phyloP scores from a whole-genome alignment of 2,797 vertebrate genomes.

The Simalia tracyae region DNA sequence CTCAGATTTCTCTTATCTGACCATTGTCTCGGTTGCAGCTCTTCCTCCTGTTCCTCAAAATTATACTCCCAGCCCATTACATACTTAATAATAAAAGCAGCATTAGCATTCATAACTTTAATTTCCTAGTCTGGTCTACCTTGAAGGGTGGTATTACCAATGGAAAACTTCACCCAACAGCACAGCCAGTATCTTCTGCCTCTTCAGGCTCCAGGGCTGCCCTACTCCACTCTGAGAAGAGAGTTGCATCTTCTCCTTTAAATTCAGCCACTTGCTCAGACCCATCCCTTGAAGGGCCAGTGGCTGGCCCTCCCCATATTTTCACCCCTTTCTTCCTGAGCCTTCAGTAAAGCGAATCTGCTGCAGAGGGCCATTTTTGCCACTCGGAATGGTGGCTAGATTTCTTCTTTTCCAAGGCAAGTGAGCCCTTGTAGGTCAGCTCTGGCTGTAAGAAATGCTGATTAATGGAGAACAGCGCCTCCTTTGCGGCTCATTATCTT shows the following conservation, averaged over 20 bases:
- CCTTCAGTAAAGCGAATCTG: no score
- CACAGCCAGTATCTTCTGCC: no score
- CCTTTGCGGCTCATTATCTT: constrained; percentile 44
- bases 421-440: constrained; percentile 32
- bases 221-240: background rate
- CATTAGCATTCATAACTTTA: no score
- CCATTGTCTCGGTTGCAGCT: no score
- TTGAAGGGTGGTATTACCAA: background rate
- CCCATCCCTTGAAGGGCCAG: background rate
- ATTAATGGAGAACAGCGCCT: constrained; percentile 47
- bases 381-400: background rate
- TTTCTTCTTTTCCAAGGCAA: no score
- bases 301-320: background rate
- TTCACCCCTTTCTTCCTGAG: background rate
- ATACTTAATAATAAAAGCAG: no score
- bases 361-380: background rate
- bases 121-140: no score
- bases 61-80: no score
- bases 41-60: no score
- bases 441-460: constrained; percentile 45
- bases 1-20: no score
- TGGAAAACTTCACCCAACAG: background rate
- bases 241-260: fast-evolving
- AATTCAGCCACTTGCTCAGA: background rate
- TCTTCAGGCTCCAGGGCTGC: background rate